Percentiles rank a stretch among this genome's conserved stretches.
These are phyloP conservation scores for Cheracebus regulus DNA, from an alignment of 2,797 vertebrate species.

Conservation along the genomic window DNA sequence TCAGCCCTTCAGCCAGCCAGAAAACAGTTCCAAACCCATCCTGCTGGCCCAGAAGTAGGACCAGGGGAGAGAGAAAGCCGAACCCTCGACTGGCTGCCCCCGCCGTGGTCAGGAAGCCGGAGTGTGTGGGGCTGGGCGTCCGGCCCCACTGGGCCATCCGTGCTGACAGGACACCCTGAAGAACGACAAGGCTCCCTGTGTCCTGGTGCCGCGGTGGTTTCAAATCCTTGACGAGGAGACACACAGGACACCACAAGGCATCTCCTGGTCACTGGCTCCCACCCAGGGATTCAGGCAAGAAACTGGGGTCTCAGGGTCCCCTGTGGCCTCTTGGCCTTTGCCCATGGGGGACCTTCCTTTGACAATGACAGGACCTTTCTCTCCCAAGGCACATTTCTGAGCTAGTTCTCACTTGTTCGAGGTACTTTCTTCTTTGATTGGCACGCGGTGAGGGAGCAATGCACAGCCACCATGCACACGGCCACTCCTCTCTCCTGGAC, in stretches of 20 bases:
- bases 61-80: rapidly evolving
- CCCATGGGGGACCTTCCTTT: rapidly evolving
- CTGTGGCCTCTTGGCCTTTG: background rate
- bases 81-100: rapidly evolving
- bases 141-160: background rate
- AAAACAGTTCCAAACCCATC: background rate
- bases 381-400: background rate
- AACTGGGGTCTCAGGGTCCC: background rate
- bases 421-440: too few species aligned
- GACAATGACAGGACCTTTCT: background rate
- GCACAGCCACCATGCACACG: rapidly evolving
- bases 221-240: background rate
- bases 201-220: rapidly evolving
- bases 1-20: too few species aligned
- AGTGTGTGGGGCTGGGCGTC: rapidly evolving
- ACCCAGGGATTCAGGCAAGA: background rate
- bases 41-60: background rate
- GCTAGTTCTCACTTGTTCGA: too few species aligned
- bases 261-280: rapidly evolving
- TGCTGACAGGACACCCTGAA: background rate
- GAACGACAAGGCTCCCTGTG: rapidly evolving
- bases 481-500: background rate
- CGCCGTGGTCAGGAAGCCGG: background rate
- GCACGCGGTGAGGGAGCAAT: rapidly evolving
- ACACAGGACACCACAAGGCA: rapidly evolving